Evolutionary conservation across 2,797 vertebrate genomes (phyloP).

Genomic region (Periophthalmus magnuspinnatus): DNA sequence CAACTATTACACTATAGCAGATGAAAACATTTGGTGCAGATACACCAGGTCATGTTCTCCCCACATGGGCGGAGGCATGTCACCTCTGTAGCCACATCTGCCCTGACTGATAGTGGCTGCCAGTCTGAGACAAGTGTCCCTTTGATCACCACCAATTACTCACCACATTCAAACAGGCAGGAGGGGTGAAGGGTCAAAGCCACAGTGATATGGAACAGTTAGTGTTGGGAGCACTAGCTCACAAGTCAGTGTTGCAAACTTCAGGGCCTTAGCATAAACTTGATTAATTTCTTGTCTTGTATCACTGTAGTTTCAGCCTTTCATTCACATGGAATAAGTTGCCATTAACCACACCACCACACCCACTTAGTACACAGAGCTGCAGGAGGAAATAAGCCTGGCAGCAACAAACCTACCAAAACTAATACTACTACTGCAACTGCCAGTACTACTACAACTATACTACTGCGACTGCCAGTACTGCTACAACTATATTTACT

Average conservation of each 20-base stretch:
- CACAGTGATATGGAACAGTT: no score
- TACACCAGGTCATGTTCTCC: no score
- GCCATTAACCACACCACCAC: constrained; percentile 41
- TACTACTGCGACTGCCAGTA: neutral
- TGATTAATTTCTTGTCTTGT: constrained; percentile 1
- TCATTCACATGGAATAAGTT: constrained; percentile 16
- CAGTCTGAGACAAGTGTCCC: no score
- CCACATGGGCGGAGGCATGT: no score
- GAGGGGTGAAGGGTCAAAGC: no score
- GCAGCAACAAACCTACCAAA: neutral
- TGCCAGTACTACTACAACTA: neutral
- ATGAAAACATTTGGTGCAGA: no score
- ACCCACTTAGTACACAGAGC: constrained; percentile 42
- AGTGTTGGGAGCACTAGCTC: neutral
- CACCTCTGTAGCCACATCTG: no score
- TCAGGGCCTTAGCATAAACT: neutral
- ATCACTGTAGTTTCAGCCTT: neutral
- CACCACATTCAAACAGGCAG: no score
- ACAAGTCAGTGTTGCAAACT: neutral
- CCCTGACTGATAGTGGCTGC: no score
- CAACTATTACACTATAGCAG: no score
- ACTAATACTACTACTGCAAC: neutral
- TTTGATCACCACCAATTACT: no score
- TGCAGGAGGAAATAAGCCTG: neutral
- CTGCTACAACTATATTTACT: neutral